Evolutionary conservation across 2,888 invertebrate species (phyloP), one percentile per base, ranked within the genome.

Genomic region (Lydus trimaculatus): DNA sequence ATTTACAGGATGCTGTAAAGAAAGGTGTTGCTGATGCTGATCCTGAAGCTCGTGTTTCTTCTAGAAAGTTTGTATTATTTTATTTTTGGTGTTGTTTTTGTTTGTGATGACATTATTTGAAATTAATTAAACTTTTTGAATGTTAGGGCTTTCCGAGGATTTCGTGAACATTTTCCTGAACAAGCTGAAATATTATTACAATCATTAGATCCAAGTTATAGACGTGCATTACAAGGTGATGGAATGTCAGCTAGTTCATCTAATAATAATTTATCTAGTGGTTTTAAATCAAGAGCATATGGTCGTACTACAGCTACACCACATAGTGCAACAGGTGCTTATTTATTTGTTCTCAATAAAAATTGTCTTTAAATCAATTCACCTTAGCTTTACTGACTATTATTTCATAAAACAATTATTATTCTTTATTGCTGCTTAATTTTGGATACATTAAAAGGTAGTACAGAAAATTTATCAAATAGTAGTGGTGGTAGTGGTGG

Each of bases 21-120:
- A 91, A 91, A 74, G 97, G 97, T 0, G 92, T 98, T 71, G 90
- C 92, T 1, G 99, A 99, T 88, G 98, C 99, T 0, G 99, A 99
- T 85, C 90, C 93, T 31, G 94, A 94, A 63, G 97, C 98, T 0
- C 87, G 99, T 75, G 91, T 91, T 11, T 89, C 90, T 78, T 92
- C 94, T 0, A 89, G 97, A 81, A 93, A 91, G 95, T 96, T 84
- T 85, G 87, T 82, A 36, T 67, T n/a, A n/a, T n/a, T n/a, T n/a
- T n/a, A n/a, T n/a, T n/a, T n/a, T n/a, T n/a, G n/a, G n/a, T n/a
- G n/a, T n/a, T n/a, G n/a, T 64, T 58, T 60, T 17, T 31, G 31
- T 15, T 48, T 25, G 7, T 9, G 9, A n/a, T n/a, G 13, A 20
- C 2, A 31, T 20, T 63, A 58, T 36, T 39, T 52, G 61, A 56